These are phyloP conservation scores for Hypsibius dujardini DNA, from an alignment of 1,140 invertebrate species.

Conservation along the genomic window DNA sequence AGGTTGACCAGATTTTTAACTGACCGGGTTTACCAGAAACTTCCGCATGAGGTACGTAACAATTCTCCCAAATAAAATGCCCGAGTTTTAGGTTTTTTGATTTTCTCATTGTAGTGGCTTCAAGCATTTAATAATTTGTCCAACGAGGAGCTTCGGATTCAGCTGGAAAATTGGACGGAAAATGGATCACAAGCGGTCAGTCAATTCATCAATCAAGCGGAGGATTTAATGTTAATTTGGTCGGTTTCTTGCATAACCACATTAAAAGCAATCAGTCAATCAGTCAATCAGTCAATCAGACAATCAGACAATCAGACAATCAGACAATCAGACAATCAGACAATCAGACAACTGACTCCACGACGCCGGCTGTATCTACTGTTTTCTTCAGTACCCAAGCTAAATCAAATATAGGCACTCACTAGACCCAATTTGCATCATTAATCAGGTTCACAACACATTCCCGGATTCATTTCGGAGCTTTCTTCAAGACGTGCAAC, in stretches of 20 bases:
- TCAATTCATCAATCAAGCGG: too few species aligned
- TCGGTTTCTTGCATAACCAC: too few species aligned
- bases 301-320: too few species aligned
- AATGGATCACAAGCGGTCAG: neutral
- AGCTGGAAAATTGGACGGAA: neutral
- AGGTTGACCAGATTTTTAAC: neutral
- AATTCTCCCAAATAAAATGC: neutral
- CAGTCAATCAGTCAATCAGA: too few species aligned
- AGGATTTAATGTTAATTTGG: too few species aligned
- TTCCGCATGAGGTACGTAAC: neutral
- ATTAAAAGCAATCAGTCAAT: too few species aligned
- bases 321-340: neutral
- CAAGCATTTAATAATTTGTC: neutral
- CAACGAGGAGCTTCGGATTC: neutral
- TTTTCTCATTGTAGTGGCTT: neutral
- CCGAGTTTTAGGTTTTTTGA: neutral
- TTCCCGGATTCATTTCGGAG: neutral
- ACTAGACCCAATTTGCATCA: too few species aligned
- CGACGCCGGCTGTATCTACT: neutral
- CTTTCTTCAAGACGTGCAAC: neutral
- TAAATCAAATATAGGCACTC: too few species aligned
- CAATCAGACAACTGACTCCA: neutral
- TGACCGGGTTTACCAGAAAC: neutral
- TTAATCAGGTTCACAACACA: neutral
- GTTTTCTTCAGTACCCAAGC: too few species aligned